Conservation (phyloP, 2,113 vertebrate genomes). For the Mellivora capensis region DNA sequence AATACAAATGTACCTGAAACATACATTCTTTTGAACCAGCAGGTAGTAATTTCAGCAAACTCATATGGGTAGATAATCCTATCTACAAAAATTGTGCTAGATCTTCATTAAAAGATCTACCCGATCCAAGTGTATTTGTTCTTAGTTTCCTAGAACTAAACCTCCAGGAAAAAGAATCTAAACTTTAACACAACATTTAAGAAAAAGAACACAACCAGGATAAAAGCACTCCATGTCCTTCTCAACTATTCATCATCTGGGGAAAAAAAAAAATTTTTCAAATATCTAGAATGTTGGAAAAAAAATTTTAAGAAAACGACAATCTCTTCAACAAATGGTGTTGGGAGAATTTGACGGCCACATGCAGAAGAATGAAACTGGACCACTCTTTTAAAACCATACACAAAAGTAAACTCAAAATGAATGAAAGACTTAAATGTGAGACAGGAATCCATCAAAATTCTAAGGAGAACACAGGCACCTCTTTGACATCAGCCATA, state of each 20-base stretch:
- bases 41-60: constrained; percentile 1
- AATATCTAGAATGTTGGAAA: neutral
- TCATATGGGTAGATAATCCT: neutral
- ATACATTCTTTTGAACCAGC: neutral
- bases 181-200: constrained; percentile 11
- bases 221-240: neutral
- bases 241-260: neutral
- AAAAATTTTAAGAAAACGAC: neutral
- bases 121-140: neutral
- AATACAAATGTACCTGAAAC: neutral
- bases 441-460: neutral
- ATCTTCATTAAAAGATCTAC: constrained; percentile 1
- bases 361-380: neutral
- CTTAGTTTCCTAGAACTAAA: neutral
- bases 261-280: neutral
- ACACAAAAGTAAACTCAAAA: neutral
- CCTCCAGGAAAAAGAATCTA: neutral
- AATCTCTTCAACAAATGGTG: neutral
- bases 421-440: neutral
- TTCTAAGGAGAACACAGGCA: neutral
- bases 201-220: neutral
- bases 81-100: neutral
- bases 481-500: neutral
- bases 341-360: neutral
- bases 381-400: no score